Evolutionary conservation across 2,888 invertebrate species (phyloP).

Genomic region (Eurois occulta): DNA sequence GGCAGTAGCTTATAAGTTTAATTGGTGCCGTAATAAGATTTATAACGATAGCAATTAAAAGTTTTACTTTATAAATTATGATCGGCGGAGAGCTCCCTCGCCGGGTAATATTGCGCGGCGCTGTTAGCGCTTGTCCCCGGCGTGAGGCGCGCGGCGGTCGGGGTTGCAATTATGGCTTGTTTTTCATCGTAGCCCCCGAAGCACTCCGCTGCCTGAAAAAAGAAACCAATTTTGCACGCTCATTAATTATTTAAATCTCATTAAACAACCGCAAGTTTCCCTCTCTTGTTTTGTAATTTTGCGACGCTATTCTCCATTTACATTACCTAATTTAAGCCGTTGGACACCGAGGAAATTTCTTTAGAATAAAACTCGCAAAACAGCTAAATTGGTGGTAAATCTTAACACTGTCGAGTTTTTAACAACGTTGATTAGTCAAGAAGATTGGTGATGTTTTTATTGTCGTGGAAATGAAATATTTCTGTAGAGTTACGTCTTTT

Average conservation of each 20-base stretch:
- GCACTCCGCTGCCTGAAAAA: conserved; percentile 83
- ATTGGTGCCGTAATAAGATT: conserved; percentile 78
- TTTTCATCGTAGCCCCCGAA: conserved; percentile 85
- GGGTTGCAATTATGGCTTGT: conserved; percentile 87
- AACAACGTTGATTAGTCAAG: conserved; percentile 41
- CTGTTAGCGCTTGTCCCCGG: conserved; percentile 71
- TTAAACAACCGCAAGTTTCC: conserved; percentile 88
- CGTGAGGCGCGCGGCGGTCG: conserved; percentile 74
- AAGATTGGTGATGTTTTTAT: conserved; percentile 20
- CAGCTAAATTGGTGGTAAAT: conserved; percentile 54
- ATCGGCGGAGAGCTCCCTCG: conserved; percentile 72
- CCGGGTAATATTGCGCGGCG: conserved; percentile 67
- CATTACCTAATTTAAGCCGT: conserved; percentile 81
- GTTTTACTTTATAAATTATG: conserved; percentile 81
- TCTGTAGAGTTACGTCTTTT: neutral
- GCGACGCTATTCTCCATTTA: conserved; percentile 77
- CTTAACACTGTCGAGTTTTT: conserved; percentile 51
- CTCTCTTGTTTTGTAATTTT: conserved; percentile 84
- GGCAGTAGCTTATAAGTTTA: conserved; percentile 71
- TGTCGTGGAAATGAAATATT: conserved; percentile 16
- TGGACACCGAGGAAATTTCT: conserved; percentile 73
- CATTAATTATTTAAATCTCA: conserved; percentile 91
- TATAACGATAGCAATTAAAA: conserved; percentile 81
- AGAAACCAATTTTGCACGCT: conserved; percentile 90
- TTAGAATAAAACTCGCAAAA: conserved; percentile 56